Conservation (phyloP, 2,888 invertebrate species). For the Cheilosia urbana region DNA sequence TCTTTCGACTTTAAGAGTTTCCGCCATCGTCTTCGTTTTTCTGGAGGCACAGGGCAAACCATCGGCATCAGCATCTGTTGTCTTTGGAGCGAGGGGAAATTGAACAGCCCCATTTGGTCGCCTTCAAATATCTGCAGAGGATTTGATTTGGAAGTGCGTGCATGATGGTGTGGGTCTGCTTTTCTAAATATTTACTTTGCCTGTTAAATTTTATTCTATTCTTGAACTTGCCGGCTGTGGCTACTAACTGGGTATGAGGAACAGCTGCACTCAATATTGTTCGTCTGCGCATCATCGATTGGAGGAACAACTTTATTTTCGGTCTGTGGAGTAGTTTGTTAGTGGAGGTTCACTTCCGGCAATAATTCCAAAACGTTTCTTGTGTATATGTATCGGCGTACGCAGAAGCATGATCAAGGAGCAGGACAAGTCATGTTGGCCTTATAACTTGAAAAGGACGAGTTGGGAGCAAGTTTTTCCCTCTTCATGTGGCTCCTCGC, state of each 20-base stretch:
- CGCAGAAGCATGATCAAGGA: too few relatives aligned
- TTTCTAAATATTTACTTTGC: constrained; percentile 36
- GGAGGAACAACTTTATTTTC: background rate
- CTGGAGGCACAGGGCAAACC: background rate
- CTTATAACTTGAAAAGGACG: too few relatives aligned
- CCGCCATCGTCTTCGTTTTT: constrained; percentile 1
- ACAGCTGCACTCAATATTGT: constrained; percentile 31
- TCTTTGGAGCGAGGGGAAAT: constrained; percentile 16
- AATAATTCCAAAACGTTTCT: background rate
- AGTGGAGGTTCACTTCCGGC: background rate
- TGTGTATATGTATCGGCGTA: too few relatives aligned
- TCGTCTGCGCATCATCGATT: background rate
- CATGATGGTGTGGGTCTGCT: constrained; percentile 5
- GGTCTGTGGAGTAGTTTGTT: background rate
- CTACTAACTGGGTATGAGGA: background rate
- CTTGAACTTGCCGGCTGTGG: constrained; percentile 43
- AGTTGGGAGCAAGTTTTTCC: too few relatives aligned
- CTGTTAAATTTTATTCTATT: constrained; percentile 42
- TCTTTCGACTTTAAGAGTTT: constrained; percentile 5
- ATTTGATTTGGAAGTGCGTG: constrained; percentile 22
- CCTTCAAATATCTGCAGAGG: constrained; percentile 24
- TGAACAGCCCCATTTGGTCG: background rate
- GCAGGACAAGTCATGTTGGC: too few relatives aligned
- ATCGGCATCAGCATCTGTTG: constrained; percentile 18
- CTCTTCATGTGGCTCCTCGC: too few relatives aligned